phyloP scores from a whole-genome alignment of 2,888 invertebrate genomes.

The Phorcus lineatus region DNA sequence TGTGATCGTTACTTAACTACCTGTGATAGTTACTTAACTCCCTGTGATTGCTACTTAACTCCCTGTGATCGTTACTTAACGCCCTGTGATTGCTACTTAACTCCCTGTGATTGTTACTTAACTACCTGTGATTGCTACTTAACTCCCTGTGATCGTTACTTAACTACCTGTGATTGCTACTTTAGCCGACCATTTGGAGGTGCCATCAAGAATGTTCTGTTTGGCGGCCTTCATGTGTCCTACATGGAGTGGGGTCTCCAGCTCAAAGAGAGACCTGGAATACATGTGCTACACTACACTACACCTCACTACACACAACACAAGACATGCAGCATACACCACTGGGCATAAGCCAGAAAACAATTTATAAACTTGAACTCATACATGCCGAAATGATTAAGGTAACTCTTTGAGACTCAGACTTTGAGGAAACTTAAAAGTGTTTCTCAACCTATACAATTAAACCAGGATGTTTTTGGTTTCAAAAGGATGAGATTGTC shows the following conservation, averaged over 20 bases:
- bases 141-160: too few relatives aligned
- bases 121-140: neutral
- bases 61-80: neutral
- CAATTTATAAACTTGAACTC: neutral
- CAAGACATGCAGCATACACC: neutral
- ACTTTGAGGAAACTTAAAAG: too few relatives aligned
- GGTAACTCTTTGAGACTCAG: too few relatives aligned
- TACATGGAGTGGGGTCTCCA: constrained; percentile 46
- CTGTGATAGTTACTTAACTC: constrained; percentile 28
- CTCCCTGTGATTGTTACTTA: constrained; percentile 79
- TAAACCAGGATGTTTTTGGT: too few relatives aligned
- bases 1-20: constrained; percentile 22
- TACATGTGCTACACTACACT: constrained; percentile 11
- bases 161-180: constrained; percentile 97
- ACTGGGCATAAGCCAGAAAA: neutral
- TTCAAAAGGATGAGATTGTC: too few relatives aligned
- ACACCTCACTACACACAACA: neutral
- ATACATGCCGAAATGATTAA: too few relatives aligned
- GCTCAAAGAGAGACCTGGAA: constrained; percentile 43
- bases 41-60: neutral
- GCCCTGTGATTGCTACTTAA: constrained; percentile 99
- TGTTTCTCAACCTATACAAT: too few relatives aligned
- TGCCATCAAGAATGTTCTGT: constrained; percentile 98
- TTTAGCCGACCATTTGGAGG: constrained; percentile 99
- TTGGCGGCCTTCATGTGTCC: constrained; percentile 98